Evolutionary conservation across 53 echinoderm and acorn worm species (phyloP).

Genomic region (Holothuria leucospilota): DNA sequence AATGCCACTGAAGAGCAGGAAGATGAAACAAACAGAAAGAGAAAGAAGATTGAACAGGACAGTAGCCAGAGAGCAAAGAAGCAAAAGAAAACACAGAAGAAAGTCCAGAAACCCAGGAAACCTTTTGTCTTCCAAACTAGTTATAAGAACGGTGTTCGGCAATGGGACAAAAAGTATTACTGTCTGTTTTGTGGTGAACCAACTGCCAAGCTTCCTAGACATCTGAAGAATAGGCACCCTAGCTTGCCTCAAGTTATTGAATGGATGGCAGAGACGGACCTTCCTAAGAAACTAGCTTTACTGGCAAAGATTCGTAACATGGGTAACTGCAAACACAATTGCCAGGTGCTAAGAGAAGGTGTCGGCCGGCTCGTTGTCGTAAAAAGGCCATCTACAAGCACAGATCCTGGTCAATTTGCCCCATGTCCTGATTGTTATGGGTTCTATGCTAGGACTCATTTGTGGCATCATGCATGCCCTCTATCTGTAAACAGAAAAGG

Average conservation of each 20-base stretch:
- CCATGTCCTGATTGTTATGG: slow-evolving; percentile 65
- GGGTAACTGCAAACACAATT: slow-evolving; percentile 69
- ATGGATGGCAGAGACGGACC: slow-evolving; percentile 43
- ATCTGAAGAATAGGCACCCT: slow-evolving; percentile 57
- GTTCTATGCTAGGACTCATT: slow-evolving; percentile 49
- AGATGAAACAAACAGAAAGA: too few species aligned
- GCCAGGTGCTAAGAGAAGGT: slow-evolving; percentile 57
- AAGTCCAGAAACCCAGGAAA: too few species aligned
- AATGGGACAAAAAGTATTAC: slow-evolving; percentile 71
- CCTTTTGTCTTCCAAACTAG: background rate
- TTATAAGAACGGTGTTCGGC: slow-evolving; percentile 42
- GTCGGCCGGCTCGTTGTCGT: slow-evolving; percentile 61
- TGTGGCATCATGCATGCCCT: slow-evolving; percentile 63
- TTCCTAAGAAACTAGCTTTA: slow-evolving; percentile 10
- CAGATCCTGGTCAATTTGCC: slow-evolving; percentile 58
- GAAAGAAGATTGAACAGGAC: too few species aligned
- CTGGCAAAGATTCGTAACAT: slow-evolving; percentile 68
- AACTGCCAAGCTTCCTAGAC: slow-evolving; percentile 63
- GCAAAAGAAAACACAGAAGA: too few species aligned
- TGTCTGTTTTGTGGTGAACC: slow-evolving; percentile 69
- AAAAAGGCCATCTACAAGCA: slow-evolving; percentile 52
- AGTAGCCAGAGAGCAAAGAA: too few species aligned
- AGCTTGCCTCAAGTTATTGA: slow-evolving; percentile 54
- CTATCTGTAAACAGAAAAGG: background rate
- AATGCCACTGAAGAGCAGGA: too few species aligned